phyloP scores from a whole-genome alignment of 2,113 vertebrate species.

The Leucopsar rothschildi region DNA sequence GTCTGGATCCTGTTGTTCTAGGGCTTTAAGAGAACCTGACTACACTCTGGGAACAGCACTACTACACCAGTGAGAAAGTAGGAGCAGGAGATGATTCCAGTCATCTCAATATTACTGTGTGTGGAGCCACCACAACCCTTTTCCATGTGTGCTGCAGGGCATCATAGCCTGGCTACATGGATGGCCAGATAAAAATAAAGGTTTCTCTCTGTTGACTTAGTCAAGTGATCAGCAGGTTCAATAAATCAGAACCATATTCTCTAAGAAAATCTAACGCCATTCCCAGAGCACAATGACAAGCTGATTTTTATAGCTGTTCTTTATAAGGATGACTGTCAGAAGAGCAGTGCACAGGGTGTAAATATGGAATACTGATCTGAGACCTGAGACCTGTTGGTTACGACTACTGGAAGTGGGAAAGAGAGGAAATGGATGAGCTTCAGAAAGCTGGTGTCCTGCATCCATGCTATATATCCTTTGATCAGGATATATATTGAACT shows the following conservation, averaged over 20 bases:
- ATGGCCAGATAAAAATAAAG: neutral
- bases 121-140: neutral
- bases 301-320: neutral
- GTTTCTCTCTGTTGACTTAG: neutral
- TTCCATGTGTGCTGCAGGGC: neutral
- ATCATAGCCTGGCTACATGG: neutral
- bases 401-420: neutral
- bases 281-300: neutral
- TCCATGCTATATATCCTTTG: neutral
- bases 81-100: neutral
- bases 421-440: neutral
- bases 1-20: neutral
- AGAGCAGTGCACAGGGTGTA: neutral
- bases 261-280: neutral
- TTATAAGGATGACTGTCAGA: neutral
- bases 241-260: neutral
- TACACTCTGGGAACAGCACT: neutral
- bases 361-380: neutral
- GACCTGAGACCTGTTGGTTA: neutral
- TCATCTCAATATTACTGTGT: neutral
- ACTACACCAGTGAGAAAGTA: neutral
- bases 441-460: neutral
- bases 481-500: neutral
- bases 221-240: neutral
- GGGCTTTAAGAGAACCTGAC: neutral